A percentile compares a stretch with the other conserved stretches of the same genome.
Conservation (phyloP, 1,140 invertebrate genomes). For the Zaprionus gabonicus region DNA sequence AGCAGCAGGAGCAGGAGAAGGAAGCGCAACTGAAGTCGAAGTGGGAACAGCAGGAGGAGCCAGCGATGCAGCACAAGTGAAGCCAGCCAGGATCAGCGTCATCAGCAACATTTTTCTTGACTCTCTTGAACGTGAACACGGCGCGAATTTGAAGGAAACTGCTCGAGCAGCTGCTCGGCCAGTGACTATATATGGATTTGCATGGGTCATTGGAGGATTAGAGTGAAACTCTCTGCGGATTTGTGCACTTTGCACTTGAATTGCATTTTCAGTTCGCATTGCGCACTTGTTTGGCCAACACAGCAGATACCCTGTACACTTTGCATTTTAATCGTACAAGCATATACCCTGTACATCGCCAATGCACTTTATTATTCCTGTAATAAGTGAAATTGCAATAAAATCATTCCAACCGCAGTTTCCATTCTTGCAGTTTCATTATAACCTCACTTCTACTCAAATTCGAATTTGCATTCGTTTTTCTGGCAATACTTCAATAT, state of each 20-base stretch:
- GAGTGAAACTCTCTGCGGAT: neutral
- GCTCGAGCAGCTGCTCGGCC: neutral
- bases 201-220: neutral
- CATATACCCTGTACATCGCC: neutral
- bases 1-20: neutral
- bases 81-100: neutral
- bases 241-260: neutral
- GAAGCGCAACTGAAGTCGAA: too few relatives aligned
- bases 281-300: neutral
- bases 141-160: neutral
- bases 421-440: neutral
- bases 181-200: neutral
- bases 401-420: neutral
- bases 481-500: too few relatives aligned
- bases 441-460: too few relatives aligned
- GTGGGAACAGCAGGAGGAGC: neutral
- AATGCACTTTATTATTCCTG: neutral
- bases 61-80: neutral
- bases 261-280: neutral
- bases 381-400: neutral
- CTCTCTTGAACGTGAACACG: neutral
- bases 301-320: neutral
- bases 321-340: neutral
- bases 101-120: neutral
- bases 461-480: too few relatives aligned